These are phyloP conservation scores for Xenopus petersii DNA, from an alignment of 2,797 vertebrate genomes.

Conservation along the genomic window DNA sequence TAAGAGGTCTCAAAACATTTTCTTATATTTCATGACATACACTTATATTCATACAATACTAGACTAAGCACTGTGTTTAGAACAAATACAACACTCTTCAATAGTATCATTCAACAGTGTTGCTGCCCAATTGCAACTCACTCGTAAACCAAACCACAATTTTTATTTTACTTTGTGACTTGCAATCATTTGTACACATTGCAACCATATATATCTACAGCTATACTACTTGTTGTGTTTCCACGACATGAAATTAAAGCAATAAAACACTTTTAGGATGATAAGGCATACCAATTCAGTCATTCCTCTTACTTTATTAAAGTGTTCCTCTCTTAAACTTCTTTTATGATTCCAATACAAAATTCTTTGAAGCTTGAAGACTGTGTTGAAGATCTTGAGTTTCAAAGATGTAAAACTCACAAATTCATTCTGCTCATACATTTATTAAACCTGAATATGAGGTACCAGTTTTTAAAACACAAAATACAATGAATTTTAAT, in stretches of 20 bases:
- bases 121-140: too few relatives aligned
- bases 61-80: too few relatives aligned
- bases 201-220: too few relatives aligned
- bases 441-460: conserved; percentile 68
- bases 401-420: conserved; percentile 65
- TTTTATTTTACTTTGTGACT: too few relatives aligned
- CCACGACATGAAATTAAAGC: conserved; percentile 56
- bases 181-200: too few relatives aligned
- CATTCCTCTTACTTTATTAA: conserved; percentile 70
- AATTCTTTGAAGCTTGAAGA: conserved; percentile 71
- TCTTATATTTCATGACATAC: too few relatives aligned
- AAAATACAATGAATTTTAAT: conserved; percentile 65
- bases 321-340: conserved; percentile 71
- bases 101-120: too few relatives aligned
- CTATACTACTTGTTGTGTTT: too few relatives aligned
- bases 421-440: conserved; percentile 64
- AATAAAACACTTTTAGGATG: conserved; percentile 74
- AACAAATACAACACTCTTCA: too few relatives aligned
- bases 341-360: conserved; percentile 73
- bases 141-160: too few relatives aligned
- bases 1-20: too few relatives aligned
- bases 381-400: conserved; percentile 69
- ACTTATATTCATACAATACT: too few relatives aligned
- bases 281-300: conserved; percentile 65
- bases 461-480: conserved; percentile 59